phyloP scores from a whole-genome alignment of 2,113 vertebrate species.

The Brachionichthys hirsutus region DNA sequence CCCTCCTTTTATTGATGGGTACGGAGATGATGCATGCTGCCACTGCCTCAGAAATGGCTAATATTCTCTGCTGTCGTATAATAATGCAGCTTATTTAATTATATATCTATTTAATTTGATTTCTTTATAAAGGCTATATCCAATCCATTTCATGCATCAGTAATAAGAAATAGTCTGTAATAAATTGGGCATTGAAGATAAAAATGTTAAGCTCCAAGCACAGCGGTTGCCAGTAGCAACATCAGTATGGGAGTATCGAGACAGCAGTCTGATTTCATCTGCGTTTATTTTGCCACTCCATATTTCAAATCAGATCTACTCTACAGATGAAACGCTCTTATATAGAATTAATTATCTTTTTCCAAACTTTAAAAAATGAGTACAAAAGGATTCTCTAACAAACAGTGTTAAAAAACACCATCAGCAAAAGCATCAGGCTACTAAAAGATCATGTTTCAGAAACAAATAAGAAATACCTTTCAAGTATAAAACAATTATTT shows the following conservation, averaged over 20 bases:
- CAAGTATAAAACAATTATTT: too few relatives aligned
- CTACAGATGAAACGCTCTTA: background rate
- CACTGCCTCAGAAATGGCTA: conserved; percentile 17
- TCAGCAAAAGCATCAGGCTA: too few relatives aligned
- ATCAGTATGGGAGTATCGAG: conserved; percentile 21
- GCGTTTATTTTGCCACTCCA: conserved; percentile 35
- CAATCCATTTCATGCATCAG: conserved; percentile 58
- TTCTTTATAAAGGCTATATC: conserved; percentile 21
- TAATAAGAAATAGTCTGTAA: conserved; percentile 43
- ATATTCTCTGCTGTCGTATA: conserved; percentile 20
- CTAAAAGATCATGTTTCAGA: too few relatives aligned
- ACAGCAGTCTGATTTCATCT: conserved; percentile 23
- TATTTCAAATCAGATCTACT: conserved; percentile 20
- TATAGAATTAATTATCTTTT: background rate
- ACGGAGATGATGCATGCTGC: conserved; percentile 3
- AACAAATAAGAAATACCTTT: too few relatives aligned
- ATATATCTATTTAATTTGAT: background rate
- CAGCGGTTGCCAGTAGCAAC: conserved; percentile 25
- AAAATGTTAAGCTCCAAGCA: conserved; percentile 26
- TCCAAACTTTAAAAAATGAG: too few relatives aligned
- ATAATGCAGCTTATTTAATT: conserved; percentile 24
- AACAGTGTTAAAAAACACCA: too few relatives aligned
- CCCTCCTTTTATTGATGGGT: conserved; percentile 8
- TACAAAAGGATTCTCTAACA: too few relatives aligned
- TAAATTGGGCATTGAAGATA: conserved; percentile 26